Evolutionary conservation across 2,888 invertebrate species (phyloP), one percentile per base, ranked within the genome.

Genomic region (Halictus quadricinctus): DNA sequence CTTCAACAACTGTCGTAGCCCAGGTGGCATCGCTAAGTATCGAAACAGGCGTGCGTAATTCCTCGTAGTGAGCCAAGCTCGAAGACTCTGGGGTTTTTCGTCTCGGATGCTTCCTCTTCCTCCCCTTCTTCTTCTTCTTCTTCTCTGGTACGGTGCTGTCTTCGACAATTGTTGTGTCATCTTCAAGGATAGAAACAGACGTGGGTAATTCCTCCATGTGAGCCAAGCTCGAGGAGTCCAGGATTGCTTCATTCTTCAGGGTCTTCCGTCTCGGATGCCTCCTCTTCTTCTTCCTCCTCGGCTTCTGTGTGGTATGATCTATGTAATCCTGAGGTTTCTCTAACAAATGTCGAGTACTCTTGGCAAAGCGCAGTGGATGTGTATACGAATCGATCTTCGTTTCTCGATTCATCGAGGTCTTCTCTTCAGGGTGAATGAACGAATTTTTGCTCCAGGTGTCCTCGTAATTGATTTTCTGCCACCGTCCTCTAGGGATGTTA

Each of bases 191-290:
- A 21, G 43, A 41, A 43, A 4, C 21, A 12, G 43, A 10, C 0
- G 18, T 36, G 6, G 36, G 0, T 0, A n/a, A 10, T 21, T n/a
- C n/a, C 1, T 58, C 50, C n/a, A 8, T 25, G 1, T 25, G 2
- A 4, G 25, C 12, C 25, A 43, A 21, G 18, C 41, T 36, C 50
- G 29, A 43, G 3, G 13, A 1, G 18, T 58, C 21, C 0, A 29
- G 15, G 7, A 15, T 8, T 3, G 15, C n/a, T n/a, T 50, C 43
- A 5, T 74, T 80, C 48, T 21, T 72, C 2, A 2, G 0, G 5
- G 64, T 76, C 41, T 66, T 83, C 18, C 36, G 50, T 8, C n/a
- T 66, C 7, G 21, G 15, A 13, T 76, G 36, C n/a, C 18, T 69
- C n/a, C n/a, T 76, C 25, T 41, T 73, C 73, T 15, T 73, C 8